Evolutionary conservation across 2,113 vertebrate genomes (phyloP).

Genomic region (Collichthys lucidus): DNA sequence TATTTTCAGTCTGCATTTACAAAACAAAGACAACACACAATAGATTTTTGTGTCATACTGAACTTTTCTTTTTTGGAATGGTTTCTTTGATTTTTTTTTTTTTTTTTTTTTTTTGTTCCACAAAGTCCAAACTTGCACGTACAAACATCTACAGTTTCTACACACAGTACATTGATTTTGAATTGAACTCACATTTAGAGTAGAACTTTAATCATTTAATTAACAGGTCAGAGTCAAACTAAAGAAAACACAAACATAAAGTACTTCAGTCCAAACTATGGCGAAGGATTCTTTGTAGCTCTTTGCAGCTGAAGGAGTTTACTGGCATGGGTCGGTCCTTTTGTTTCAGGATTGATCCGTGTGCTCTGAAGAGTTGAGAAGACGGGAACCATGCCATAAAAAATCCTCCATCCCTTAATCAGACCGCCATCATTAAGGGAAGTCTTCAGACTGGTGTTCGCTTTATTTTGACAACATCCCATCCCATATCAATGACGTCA

Average conservation of each 20-base stretch:
- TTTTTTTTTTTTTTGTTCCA: slow-evolving; percentile 82
- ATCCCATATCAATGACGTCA: slow-evolving; percentile 29
- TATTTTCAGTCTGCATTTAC: slow-evolving; percentile 83
- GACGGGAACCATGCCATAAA: slow-evolving; percentile 41
- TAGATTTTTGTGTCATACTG: slow-evolving; percentile 75
- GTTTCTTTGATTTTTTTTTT: slow-evolving; percentile 71
- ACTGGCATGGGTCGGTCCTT: slow-evolving; percentile 30
- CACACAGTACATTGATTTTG: slow-evolving; percentile 87
- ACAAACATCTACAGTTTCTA: slow-evolving; percentile 94
- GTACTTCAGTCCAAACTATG: slow-evolving; percentile 40
- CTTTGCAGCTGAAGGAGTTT: slow-evolving; percentile 37
- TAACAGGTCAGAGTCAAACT: slow-evolving; percentile 72
- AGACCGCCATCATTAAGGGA: slow-evolving; percentile 11
- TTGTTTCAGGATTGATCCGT: slow-evolving; percentile 12
- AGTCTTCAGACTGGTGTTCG: slow-evolving; percentile 44
- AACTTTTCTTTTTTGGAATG: slow-evolving; percentile 61
- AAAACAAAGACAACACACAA: slow-evolving; percentile 86
- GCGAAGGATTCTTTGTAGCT: slow-evolving; percentile 48
- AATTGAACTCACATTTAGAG: slow-evolving; percentile 81
- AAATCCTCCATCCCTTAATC: slow-evolving; percentile 37
- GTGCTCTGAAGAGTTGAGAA: slow-evolving; percentile 27
- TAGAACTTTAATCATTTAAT: slow-evolving; percentile 64
- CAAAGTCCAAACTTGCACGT: slow-evolving; percentile 86
- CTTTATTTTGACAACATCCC: slow-evolving; percentile 32
- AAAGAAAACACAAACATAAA: slow-evolving; percentile 71